These are phyloP conservation scores for Notoglanidium macrostoma DNA, from an alignment of 2,797 vertebrate genomes.

Conservation along the genomic window DNA sequence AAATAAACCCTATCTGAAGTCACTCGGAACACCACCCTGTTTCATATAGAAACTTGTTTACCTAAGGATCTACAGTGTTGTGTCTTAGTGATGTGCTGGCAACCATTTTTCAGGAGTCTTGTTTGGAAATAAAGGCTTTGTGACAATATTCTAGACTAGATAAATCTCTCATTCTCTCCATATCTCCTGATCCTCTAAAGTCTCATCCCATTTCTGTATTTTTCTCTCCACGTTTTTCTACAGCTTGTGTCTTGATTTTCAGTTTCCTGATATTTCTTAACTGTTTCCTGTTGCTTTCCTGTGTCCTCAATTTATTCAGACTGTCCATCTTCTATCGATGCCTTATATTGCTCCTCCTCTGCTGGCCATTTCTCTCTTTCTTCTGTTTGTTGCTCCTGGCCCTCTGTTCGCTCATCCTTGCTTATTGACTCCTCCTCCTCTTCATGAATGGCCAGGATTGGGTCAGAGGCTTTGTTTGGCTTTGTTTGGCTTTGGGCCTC, in stretches of 20 bases:
- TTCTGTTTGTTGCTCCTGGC: slow-evolving; percentile 40
- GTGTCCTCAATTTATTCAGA: not conserved
- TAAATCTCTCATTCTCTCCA: slow-evolving; percentile 67
- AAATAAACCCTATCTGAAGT: slow-evolving; percentile 7
- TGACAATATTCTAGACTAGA: slow-evolving; percentile 70
- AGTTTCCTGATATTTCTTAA: slow-evolving; percentile 51
- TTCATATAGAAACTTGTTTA: slow-evolving; percentile 84
- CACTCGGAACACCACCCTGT: slow-evolving; percentile 63
- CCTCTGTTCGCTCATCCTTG: slow-evolving; percentile 72
- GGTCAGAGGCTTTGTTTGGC: slow-evolving; percentile 78
- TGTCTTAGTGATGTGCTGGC: slow-evolving; percentile 98
- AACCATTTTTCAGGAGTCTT: slow-evolving; percentile 74
- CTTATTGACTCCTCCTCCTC: slow-evolving; percentile 91
- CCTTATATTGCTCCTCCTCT: slow-evolving; percentile 23
- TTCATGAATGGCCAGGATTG: slow-evolving; percentile 90
- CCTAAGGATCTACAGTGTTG: slow-evolving; percentile 97
- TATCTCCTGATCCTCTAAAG: slow-evolving; percentile 58
- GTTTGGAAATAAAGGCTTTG: slow-evolving; percentile 69
- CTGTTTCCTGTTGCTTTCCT: not conserved
- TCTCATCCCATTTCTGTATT: slow-evolving; percentile 61
- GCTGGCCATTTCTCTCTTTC: slow-evolving; percentile 46
- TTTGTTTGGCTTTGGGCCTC: slow-evolving; percentile 77
- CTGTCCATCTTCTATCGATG: slow-evolving; percentile 19
- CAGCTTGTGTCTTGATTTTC: slow-evolving; percentile 60
- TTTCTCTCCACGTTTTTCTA: slow-evolving; percentile 54